Evolutionary conservation across 2,113 vertebrate genomes (phyloP).

Genomic region (Rallus limicola): DNA sequence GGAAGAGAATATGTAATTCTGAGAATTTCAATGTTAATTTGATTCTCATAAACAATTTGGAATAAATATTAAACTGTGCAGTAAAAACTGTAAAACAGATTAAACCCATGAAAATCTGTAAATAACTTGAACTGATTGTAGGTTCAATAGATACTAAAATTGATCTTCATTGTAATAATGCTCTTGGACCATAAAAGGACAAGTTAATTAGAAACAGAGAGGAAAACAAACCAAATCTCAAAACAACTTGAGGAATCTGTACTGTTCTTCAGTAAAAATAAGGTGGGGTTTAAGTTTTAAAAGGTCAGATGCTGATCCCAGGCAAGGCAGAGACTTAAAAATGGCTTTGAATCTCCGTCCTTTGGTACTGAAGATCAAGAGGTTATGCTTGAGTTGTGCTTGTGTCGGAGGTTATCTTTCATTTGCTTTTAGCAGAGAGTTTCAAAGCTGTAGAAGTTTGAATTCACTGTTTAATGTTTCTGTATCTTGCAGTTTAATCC

Average conservation of each 20-base stretch:
- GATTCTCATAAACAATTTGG: background rate
- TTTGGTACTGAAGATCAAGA: conserved; percentile 25
- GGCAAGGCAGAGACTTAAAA: background rate
- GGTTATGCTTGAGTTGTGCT: conserved; percentile 19
- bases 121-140: background rate
- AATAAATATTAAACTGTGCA: background rate
- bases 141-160: background rate
- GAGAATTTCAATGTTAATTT: background rate
- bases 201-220: background rate
- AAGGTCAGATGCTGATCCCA: background rate
- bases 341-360: background rate
- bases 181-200: background rate
- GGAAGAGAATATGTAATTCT: background rate
- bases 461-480: conserved; percentile 22
- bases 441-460: conserved; percentile 16
- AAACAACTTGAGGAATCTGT: background rate
- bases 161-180: background rate
- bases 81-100: background rate
- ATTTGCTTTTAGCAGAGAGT: conserved; percentile 28
- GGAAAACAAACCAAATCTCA: background rate
- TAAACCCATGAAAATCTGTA: background rate
- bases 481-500: conserved; percentile 9
- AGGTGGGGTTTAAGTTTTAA: background rate
- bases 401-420: background rate
- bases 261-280: background rate